A percentile compares a stretch with the other conserved stretches of the same genome.
phyloP scores from a whole-genome alignment of 2,888 invertebrate species.

The Rambutsinella grinnellia region DNA sequence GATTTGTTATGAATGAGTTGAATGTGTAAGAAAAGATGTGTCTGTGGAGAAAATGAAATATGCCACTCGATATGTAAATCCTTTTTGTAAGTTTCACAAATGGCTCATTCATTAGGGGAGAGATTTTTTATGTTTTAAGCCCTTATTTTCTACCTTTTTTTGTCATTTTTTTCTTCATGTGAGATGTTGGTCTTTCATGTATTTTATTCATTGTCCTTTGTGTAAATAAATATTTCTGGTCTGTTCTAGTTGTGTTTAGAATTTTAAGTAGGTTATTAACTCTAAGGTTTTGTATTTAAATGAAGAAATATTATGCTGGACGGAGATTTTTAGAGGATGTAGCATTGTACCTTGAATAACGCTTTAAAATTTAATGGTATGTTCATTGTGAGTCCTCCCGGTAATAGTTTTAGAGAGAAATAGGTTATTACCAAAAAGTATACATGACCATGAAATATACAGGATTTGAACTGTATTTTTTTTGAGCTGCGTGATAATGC shows the following conservation, averaged over 20 bases:
- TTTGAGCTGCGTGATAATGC: background rate
- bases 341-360: background rate
- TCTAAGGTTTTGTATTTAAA: background rate
- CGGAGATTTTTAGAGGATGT: too few relatives aligned
- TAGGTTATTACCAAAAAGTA: background rate
- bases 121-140: background rate
- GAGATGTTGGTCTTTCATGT: slow-evolving; percentile 39
- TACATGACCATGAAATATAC: background rate
- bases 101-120: background rate
- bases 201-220: slow-evolving; percentile 16
- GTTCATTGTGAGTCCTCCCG: background rate
- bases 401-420: too few relatives aligned
- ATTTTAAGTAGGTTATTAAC: background rate
- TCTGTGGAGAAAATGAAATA: background rate
- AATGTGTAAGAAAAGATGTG: background rate
- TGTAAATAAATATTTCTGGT: slow-evolving; percentile 20
- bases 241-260: background rate
- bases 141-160: background rate
- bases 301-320: background rate
- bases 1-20: background rate
- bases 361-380: background rate
- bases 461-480: background rate
- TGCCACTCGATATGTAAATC: background rate
- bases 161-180: slow-evolving; percentile 12
- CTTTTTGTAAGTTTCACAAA: background rate